phyloP scores from a whole-genome alignment of 2,113 vertebrate genomes.

The Cheirogaleus medius region DNA sequence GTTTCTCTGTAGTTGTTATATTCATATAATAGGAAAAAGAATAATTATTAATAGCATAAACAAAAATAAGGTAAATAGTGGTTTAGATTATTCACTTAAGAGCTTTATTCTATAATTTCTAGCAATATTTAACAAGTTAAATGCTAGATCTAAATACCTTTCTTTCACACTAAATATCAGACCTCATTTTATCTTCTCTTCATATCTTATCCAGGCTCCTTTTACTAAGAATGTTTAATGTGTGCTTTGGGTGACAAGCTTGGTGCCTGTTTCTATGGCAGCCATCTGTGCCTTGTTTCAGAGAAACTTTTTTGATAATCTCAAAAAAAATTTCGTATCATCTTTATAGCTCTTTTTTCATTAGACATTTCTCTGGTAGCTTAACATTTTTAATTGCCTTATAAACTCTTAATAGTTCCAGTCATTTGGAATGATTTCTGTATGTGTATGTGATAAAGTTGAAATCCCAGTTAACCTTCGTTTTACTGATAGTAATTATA shows the following conservation, averaged over 20 bases:
- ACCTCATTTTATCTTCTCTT: not conserved
- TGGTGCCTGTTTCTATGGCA: not conserved
- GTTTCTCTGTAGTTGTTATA: not conserved
- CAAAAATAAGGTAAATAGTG: not conserved
- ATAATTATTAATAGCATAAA: not conserved
- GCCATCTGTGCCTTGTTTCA: not conserved
- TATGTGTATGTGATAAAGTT: not conserved
- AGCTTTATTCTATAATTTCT: not conserved
- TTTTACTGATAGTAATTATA: not conserved
- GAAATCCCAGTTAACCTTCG: not conserved
- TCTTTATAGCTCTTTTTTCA: constrained; percentile 5
- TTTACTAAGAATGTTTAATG: not conserved
- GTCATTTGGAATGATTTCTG: not conserved
- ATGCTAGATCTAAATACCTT: not conserved
- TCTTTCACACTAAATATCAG: not conserved
- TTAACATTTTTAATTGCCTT: not conserved
- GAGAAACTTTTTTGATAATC: not conserved
- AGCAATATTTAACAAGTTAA: not conserved
- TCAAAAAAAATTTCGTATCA: not conserved
- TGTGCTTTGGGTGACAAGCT: not conserved
- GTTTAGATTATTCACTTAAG: not conserved
- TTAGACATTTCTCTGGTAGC: not conserved
- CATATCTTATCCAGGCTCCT: not conserved
- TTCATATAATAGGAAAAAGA: not conserved
- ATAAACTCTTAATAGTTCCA: not conserved